A percentile compares a stretch with the other conserved stretches of the same genome.
Conservation (phyloP, 2,113 vertebrate genomes). For the Podilymbus podiceps region DNA sequence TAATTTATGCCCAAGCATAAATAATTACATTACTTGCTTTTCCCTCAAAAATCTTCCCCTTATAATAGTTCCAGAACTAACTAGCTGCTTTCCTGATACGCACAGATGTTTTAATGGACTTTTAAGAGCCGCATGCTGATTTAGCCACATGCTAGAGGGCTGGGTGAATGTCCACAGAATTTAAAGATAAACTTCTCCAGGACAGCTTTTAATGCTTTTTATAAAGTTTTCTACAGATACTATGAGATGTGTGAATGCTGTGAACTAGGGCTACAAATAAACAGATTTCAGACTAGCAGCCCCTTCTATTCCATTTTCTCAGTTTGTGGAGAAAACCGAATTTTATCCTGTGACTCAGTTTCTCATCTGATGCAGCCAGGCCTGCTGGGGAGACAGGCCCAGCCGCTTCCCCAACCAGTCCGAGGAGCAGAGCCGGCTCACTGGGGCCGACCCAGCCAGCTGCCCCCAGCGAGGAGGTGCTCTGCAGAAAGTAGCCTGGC, state of each 20-base stretch:
- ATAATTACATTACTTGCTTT: background rate
- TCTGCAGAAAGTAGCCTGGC: background rate
- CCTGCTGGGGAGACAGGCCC: background rate
- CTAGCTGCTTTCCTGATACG: background rate
- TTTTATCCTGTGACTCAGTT: background rate
- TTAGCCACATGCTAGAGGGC: background rate
- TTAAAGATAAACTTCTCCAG: background rate
- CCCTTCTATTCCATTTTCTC: background rate
- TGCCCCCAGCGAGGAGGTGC: rapidly evolving
- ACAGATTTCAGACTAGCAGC: background rate
- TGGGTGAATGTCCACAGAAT: background rate
- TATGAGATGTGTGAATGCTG: background rate
- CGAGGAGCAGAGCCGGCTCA: background rate
- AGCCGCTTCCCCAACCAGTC: background rate
- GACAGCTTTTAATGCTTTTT: background rate
- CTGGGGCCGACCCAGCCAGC: rapidly evolving
- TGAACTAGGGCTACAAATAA: background rate
- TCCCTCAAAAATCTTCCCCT: background rate
- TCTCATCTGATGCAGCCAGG: background rate
- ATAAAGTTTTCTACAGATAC: background rate
- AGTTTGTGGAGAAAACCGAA: background rate
- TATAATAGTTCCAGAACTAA: background rate
- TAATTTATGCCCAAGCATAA: background rate
- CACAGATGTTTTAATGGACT: background rate
- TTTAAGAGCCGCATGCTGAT: background rate